These are phyloP conservation scores for Paralvinella palmiformis DNA, from an alignment of 1,140 invertebrate species.

Conservation along the genomic window DNA sequence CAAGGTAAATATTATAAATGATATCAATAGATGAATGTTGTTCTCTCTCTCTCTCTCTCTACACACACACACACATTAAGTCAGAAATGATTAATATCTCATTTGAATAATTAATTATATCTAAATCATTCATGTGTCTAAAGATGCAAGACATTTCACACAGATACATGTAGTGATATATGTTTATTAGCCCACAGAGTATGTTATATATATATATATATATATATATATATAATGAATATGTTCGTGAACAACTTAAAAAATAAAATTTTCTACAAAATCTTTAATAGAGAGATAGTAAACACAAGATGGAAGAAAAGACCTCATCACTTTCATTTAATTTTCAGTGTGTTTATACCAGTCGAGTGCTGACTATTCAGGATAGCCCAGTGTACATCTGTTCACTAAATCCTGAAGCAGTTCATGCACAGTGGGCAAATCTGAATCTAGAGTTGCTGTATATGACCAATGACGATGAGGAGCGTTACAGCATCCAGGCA, in stretches of 20 bases:
- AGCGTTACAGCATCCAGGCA: conserved; percentile 57
- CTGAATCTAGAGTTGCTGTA: conserved; percentile 55
- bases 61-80: no score
- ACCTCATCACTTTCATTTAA: conserved; percentile 5
- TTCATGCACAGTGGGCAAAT: conserved; percentile 55
- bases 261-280: conserved; percentile 8
- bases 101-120: no score
- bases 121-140: no score
- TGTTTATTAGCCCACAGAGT: no score
- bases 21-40: no score
- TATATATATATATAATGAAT: no score
- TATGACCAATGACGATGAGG: conserved; percentile 58
- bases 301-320: neutral
- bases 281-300: neutral
- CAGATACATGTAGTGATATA: no score
- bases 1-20: conserved; percentile 39
- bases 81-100: no score
- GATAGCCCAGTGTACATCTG: conserved; percentile 48
- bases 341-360: conserved; percentile 47
- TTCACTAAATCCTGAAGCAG: conserved; percentile 48
- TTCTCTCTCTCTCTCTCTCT: no score
- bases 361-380: conserved; percentile 48
- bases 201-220: no score
- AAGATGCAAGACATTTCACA: no score
- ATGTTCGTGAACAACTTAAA: no score